phyloP scores from a whole-genome alignment of 2,888 invertebrate genomes.

The Acrocyrtus sp. region DNA sequence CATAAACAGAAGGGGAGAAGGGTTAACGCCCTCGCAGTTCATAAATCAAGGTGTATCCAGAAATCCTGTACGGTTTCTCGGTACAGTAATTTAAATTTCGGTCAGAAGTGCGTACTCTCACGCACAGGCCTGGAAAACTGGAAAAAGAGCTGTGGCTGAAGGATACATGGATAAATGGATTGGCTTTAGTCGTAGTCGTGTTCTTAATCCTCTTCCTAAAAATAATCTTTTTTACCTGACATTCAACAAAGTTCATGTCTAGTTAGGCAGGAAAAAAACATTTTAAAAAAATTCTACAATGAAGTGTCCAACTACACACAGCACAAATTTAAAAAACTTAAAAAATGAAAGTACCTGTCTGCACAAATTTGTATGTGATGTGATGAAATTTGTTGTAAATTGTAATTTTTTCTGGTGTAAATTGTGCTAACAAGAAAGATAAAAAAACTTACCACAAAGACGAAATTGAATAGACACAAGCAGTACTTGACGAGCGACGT shows the following conservation, averaged over 20 bases:
- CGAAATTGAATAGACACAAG: conserved; percentile 77
- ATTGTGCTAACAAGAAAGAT: no score
- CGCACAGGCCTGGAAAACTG: not conserved
- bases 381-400: not conserved
- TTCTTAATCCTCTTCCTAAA: no score
- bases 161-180: no score
- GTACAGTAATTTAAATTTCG: not conserved
- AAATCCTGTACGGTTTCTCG: not conserved
- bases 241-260: no score
- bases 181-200: no score
- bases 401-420: not conserved
- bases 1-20: not conserved
- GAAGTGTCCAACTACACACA: no score
- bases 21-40: not conserved
- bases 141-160: not conserved
- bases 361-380: not conserved
- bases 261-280: no score
- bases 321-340: no score
- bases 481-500: conserved; percentile 77
- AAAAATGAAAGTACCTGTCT: not conserved
- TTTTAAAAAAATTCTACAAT: no score
- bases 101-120: not conserved
- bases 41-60: not conserved
- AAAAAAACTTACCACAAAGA: conserved; percentile 75
- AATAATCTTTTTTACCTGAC: no score